These are phyloP conservation scores for Drosophila repletoides DNA, from an alignment of 1,140 invertebrate species.

Conservation along the genomic window DNA sequence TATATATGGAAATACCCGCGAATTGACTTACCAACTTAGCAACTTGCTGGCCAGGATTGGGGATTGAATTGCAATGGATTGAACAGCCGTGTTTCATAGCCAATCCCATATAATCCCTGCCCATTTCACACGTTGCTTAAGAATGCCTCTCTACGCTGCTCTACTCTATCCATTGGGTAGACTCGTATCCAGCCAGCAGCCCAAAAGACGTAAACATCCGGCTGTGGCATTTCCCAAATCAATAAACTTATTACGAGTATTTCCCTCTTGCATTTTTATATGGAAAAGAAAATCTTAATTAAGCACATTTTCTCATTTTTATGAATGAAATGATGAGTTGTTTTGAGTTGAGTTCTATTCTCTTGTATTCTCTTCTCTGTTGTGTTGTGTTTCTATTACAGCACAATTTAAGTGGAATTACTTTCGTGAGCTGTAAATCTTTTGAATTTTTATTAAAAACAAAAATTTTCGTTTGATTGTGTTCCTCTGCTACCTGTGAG, in stretches of 20 bases:
- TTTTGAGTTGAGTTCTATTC: not conserved
- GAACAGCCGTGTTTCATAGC: not conserved
- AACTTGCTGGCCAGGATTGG: conserved; percentile 47
- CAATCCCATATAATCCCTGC: conserved; percentile 51
- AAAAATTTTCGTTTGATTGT: conserved; percentile 74
- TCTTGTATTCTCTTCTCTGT: not conserved
- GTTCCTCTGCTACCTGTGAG: conserved; percentile 44
- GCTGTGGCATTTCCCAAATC: conserved; percentile 77
- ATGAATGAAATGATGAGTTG: conserved; percentile 60
- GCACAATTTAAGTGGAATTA: conserved; percentile 76
- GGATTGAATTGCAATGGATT: conserved; percentile 7
- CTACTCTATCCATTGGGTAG: conserved; percentile 6
- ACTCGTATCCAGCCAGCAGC: conserved; percentile 17
- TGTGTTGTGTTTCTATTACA: conserved; percentile 56
- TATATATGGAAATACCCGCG: conserved; percentile 50
- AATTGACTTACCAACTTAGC: conserved; percentile 80
- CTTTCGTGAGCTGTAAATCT: conserved; percentile 71
- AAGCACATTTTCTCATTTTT: conserved; percentile 64
- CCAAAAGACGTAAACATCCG: conserved; percentile 68
- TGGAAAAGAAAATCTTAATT: conserved; percentile 74
- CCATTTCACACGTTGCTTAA: conserved; percentile 71
- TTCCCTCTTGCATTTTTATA: conserved; percentile 51
- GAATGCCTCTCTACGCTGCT: conserved; percentile 10
- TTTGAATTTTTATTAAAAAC: conserved; percentile 79
- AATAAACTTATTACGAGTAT: conserved; percentile 70